Evolutionary conservation across 2,113 vertebrate genomes (phyloP).

Genomic region (Syngnathus typhle): DNA sequence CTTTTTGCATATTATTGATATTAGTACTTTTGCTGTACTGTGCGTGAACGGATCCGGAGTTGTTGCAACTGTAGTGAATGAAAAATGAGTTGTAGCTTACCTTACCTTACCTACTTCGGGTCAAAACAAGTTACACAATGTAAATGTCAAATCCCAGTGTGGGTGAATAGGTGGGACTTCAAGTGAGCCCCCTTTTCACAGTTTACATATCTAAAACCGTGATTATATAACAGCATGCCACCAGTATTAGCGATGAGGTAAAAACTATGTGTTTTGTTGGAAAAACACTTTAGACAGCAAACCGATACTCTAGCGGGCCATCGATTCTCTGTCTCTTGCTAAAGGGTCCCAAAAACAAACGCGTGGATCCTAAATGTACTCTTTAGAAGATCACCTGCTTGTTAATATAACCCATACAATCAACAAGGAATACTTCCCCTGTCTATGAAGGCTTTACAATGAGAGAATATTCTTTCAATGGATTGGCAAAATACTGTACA

Average conservation of each 20-base stretch:
- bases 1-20: slow-evolving; percentile 67
- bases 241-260: slow-evolving; percentile 53
- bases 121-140: slow-evolving; percentile 41
- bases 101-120: slow-evolving; percentile 22
- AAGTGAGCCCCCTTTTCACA: slow-evolving; percentile 37
- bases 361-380: slow-evolving; percentile 56
- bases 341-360: slow-evolving; percentile 38
- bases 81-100: slow-evolving; percentile 17
- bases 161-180: slow-evolving; percentile 43
- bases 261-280: slow-evolving; percentile 38
- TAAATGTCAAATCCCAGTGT: slow-evolving; percentile 35
- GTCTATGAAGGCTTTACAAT: slow-evolving; percentile 70
- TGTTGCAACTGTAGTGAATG: slow-evolving; percentile 40
- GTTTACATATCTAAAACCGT: slow-evolving; percentile 30
- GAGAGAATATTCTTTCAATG: slow-evolving; percentile 54
- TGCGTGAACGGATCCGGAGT: slow-evolving; percentile 37
- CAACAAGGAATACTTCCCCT: slow-evolving; percentile 65
- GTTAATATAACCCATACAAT: slow-evolving; percentile 49
- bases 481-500: slow-evolving; percentile 63
- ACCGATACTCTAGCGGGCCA: slow-evolving; percentile 8
- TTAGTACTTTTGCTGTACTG: slow-evolving; percentile 27
- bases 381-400: slow-evolving; percentile 48
- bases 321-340: not conserved
- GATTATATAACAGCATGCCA: slow-evolving; percentile 26
- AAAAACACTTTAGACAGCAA: slow-evolving; percentile 31